Base-by-base conservation (phyloP, 2,888 invertebrate genomes). In the Drosophila sordidula region DNA sequence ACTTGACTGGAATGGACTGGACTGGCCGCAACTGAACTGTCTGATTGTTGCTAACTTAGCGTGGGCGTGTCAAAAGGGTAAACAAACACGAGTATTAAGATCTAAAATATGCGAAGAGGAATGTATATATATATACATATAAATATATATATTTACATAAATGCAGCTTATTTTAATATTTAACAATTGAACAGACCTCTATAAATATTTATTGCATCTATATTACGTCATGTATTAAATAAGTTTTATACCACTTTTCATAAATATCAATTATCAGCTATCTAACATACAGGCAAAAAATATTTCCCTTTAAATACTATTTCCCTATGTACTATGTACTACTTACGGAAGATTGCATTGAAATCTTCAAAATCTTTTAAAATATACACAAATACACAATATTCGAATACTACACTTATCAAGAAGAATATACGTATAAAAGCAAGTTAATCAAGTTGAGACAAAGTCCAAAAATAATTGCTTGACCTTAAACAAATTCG, bases 21-120 rank as follows among this genome's bases (percentile, higher is more conserved):
- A 29, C 9, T 29, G 29, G 3, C 9, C 9, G 29, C 38, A 25
- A 36, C 36, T 26, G 11, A 11, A 42, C 39, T 36, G n/a, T 36
- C 64, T 52, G 22, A 57, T 55, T 58, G 38, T 32, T 16, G 36
- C 50, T 38, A 56, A 38, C 25, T 50, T 6, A 29, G 22, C 16
- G 73, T 73, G 49, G 75, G 59, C 32, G 52, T 38, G 38, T 25
- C 47, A 47, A 70, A 62, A 51, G 50, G 26, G 56, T 41, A 62
- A 44, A 47, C 16, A 63, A 39, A 52, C 32, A 51, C 18, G 18
- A 22, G 0, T 22, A 44, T 55, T 38, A 32, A n/a, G 6, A 46
- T 39, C 8, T 14, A 9, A 45, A 18, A 51, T 50, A 9, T 42
- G 11, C 16, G 34, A 32, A 34, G 45, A 63, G 50, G 45, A 70